phyloP scores from a whole-genome alignment of 2,888 invertebrate species.

The Caenorhabditis sinica region DNA sequence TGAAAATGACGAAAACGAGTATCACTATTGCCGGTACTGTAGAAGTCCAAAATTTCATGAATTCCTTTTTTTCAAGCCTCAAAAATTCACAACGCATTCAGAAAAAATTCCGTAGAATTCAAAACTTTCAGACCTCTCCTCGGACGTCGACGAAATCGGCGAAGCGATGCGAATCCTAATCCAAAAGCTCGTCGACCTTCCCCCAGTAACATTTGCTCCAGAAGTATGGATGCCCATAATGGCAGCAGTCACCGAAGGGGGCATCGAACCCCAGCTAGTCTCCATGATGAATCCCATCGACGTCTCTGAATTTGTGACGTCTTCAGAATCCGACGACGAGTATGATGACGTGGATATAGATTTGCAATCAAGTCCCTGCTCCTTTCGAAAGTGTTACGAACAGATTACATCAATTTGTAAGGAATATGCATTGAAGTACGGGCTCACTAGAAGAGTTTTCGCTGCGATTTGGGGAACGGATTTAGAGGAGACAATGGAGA shows the following conservation, averaged over 20 bases:
- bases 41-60: too few species aligned
- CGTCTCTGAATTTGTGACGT: neutral
- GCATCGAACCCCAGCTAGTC: conserved; percentile 43
- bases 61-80: too few species aligned
- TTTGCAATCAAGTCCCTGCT: neutral
- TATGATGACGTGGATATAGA: neutral
- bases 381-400: conserved; percentile 20
- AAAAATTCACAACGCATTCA: too few species aligned
- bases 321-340: neutral
- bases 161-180: conserved; percentile 46
- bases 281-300: conserved; percentile 26
- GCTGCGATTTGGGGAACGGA: conserved; percentile 37
- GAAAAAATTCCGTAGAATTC: too few species aligned
- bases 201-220: conserved; percentile 38
- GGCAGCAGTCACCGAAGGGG: conserved; percentile 43
- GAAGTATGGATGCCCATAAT: conserved; percentile 54
- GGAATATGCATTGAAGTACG: conserved; percentile 23
- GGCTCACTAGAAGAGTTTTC: conserved; percentile 43
- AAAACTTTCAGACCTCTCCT: neutral
- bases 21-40: too few species aligned
- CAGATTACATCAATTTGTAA: conserved; percentile 46
- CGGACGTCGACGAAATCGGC: conserved; percentile 48
- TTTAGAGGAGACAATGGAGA: conserved; percentile 2
- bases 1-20: too few species aligned
- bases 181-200: conserved; percentile 31